Evolutionary conservation across 2,113 vertebrate species (phyloP).

Genomic region (Grammomys surdaster): DNA sequence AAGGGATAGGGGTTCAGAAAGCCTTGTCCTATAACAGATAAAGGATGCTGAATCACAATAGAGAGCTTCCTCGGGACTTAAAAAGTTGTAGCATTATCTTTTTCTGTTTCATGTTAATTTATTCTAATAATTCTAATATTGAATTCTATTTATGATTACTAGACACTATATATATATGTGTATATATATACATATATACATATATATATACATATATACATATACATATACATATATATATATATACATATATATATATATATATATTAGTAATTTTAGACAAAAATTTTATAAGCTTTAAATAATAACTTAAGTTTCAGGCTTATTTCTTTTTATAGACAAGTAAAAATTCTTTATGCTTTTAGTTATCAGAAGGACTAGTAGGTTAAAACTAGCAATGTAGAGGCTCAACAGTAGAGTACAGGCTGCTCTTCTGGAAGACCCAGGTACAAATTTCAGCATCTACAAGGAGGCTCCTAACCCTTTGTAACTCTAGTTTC

Average conservation of each 20-base stretch:
- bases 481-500: background rate
- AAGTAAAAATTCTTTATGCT: constrained; percentile 82
- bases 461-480: background rate
- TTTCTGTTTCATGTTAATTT: constrained; percentile 62
- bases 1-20: constrained; percentile 14
- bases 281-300: constrained; percentile 74
- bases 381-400: constrained; percentile 72
- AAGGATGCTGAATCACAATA: constrained; percentile 78
- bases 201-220: too few relatives aligned
- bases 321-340: constrained; percentile 74
- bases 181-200: too few relatives aligned
- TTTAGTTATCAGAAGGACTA: constrained; percentile 82
- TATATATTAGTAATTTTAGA: constrained; percentile 51
- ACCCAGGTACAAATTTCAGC: background rate
- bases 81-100: constrained; percentile 74
- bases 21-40: constrained; percentile 65
- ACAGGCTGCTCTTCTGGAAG: background rate
- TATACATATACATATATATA: too few relatives aligned
- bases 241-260: too few relatives aligned
- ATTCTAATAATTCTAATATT: constrained; percentile 61
- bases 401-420: background rate
- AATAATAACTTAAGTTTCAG: constrained; percentile 10
- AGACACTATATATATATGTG: constrained; percentile 33
- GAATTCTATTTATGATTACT: constrained; percentile 77
- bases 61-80: constrained; percentile 74